Conservation (phyloP, 2,888 invertebrate genomes). For the Dexiosoma caninum region DNA sequence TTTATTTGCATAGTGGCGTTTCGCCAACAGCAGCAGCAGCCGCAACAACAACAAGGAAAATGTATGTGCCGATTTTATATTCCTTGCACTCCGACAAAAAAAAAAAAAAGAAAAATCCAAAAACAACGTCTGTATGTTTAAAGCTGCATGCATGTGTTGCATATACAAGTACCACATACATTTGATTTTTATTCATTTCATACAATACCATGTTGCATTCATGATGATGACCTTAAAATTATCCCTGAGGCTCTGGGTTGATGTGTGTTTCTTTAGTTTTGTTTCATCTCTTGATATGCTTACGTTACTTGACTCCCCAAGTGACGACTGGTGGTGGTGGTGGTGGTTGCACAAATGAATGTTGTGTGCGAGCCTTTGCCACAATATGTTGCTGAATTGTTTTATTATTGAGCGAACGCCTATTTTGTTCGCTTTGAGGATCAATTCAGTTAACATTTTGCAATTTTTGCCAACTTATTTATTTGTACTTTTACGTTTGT, state of each 20-base stretch:
- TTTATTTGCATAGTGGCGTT: not conserved
- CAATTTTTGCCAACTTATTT: slow-evolving; percentile 2
- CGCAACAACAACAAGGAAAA: too few species aligned
- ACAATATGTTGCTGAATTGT: slow-evolving; percentile 50
- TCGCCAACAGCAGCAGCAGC: not conserved
- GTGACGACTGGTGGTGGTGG: too few species aligned
- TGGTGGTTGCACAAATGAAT: slow-evolving; percentile 35
- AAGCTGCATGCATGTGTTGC: slow-evolving; percentile 7
- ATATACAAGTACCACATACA: not conserved
- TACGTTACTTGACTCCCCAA: slow-evolving; percentile 8
- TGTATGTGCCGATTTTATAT: too few species aligned
- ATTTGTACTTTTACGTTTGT: too few species aligned
- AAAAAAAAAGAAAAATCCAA: not conserved
- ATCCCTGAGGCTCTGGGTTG: slow-evolving; percentile 62
- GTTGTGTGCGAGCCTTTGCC: slow-evolving; percentile 13
- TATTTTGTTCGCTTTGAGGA: slow-evolving; percentile 35
- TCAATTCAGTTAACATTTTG: slow-evolving; percentile 54
- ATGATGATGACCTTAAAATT: slow-evolving; percentile 60
- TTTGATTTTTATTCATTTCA: not conserved
- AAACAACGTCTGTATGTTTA: not conserved
- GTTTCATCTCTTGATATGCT: slow-evolving; percentile 30
- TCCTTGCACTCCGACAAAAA: not conserved
- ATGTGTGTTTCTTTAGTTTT: slow-evolving; percentile 8
- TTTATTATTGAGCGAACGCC: slow-evolving; percentile 37
- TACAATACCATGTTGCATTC: slow-evolving; percentile 7